phyloP scores from a whole-genome alignment of 2,113 vertebrate genomes.

The Sminthopsis crassicaudata region DNA sequence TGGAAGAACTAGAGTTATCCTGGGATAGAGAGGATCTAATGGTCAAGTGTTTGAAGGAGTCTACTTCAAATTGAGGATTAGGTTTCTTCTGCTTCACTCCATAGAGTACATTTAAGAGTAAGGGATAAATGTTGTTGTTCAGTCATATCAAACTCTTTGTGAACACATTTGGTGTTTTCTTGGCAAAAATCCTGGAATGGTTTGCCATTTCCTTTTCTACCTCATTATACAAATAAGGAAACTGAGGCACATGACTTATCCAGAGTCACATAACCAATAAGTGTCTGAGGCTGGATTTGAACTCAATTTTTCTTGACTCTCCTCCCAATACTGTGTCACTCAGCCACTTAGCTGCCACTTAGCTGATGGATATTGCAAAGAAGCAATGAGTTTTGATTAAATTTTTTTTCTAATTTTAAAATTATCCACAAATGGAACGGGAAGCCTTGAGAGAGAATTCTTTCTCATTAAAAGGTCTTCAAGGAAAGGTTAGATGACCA shows the following conservation, averaged over 20 bases:
- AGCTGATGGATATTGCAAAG: not conserved
- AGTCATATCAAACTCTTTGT: not conserved
- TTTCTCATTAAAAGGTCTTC: not conserved
- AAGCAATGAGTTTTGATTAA: not conserved
- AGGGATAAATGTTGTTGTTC: not conserved
- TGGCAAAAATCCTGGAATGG: not conserved
- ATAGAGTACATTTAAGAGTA: not conserved
- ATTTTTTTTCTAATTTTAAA: not conserved
- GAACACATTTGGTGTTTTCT: not conserved
- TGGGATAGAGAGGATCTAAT: not conserved
- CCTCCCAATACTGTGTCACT: not conserved
- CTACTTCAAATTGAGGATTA: not conserved
- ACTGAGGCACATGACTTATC: not conserved
- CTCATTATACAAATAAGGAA: not conserved
- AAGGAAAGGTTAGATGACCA: not conserved
- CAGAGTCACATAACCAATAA: not conserved
- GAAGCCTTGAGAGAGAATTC: not conserved
- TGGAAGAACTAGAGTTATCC: not conserved
- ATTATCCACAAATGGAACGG: not conserved
- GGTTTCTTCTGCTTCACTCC: not conserved
- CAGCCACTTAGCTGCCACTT: not conserved
- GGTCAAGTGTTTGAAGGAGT: not conserved
- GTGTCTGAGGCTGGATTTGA: not conserved
- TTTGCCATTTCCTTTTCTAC: not conserved
- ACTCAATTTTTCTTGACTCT: not conserved